Evolutionary conservation across 2,797 vertebrate genomes (phyloP), one percentile per base, ranked within the genome.

Genomic region (Myotis vivesi): DNA sequence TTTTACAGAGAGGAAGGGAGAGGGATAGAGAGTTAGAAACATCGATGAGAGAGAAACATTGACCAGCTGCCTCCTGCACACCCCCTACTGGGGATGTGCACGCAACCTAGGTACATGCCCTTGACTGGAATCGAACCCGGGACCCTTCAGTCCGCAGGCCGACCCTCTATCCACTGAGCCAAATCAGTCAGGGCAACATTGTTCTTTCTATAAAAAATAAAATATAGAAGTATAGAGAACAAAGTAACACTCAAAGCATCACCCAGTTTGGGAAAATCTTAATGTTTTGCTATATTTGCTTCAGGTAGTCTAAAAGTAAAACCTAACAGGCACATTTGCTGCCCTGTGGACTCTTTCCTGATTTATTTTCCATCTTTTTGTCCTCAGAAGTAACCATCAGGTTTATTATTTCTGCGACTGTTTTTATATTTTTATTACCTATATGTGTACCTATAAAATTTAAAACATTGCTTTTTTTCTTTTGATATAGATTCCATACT

Each of bases 201-300:
- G 20, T 53, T 80, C 28, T 84, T 93, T 91, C 44, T 76, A 93
- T 38, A 86, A 55, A 46, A 80, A 85, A 66, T n/a, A 79, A 90
- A 95, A 83, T 79, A 84, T 17, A 87, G 59, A 93, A 77, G 9
- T 64, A 46, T 30, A 55, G 13, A 91, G 22, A 87, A 80, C 72
- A 89, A 87, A 84, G 51, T 75, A 89, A 88, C 9, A 11, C 30
- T 69, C 16, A 17, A n/a, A 36, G 2, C 76, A 12, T 73, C 51
- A 53, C 20, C 22, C 38, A 81, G 5, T n/a, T 83, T 76, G 84
- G 53, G 15, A 4, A 44, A 92, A 76, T 80, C 51, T 76, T 28
- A 92, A 30, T 36, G 80, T 89, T 93, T 83, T 82, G 79, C 33
- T 92, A 22, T 46, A 62, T 73, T 87, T 92, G 15, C 41, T 90